These are phyloP conservation scores for Prolemur simus DNA, from an alignment of 2,113 vertebrate genomes.

Conservation along the genomic window DNA sequence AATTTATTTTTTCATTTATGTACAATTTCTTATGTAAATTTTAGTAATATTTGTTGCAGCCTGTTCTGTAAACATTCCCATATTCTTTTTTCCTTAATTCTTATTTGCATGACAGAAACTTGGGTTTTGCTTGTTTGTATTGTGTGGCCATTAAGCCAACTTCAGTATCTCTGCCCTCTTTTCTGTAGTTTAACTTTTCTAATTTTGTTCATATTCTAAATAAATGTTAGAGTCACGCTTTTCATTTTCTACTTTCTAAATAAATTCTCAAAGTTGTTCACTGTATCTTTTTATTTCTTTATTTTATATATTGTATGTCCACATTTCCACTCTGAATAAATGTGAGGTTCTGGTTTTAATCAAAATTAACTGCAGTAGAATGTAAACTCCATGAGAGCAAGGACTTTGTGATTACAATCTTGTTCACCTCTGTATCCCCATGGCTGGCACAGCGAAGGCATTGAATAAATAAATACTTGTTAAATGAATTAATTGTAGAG, in stretches of 20 bases:
- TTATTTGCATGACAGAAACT: slow-evolving; percentile 81
- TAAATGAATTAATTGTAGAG: neutral
- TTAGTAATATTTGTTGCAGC: slow-evolving; percentile 67
- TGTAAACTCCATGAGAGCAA: neutral
- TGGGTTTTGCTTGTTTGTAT: slow-evolving; percentile 73
- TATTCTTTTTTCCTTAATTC: slow-evolving; percentile 71
- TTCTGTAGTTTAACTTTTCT: slow-evolving; percentile 78
- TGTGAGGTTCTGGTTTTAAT: neutral
- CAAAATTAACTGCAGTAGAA: neutral
- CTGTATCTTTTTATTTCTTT: neutral
- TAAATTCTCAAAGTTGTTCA: slow-evolving; percentile 74
- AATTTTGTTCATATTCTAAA: slow-evolving; percentile 79
- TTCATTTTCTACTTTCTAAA: slow-evolving; percentile 68
- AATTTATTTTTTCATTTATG: slow-evolving; percentile 87
- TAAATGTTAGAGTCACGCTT: slow-evolving; percentile 72
- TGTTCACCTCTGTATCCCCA: neutral
- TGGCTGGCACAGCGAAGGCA: neutral
- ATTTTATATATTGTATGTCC: neutral
- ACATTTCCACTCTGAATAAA: neutral
- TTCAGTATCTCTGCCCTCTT: slow-evolving; percentile 73
- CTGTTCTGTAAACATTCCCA: slow-evolving; percentile 77
- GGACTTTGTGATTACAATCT: neutral
- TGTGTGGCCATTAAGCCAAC: slow-evolving; percentile 55
- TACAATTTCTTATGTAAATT: slow-evolving; percentile 82
- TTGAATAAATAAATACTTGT: neutral